These are phyloP conservation scores for Tinamus guttatus DNA, from an alignment of 2,113 vertebrate genomes.

Conservation along the genomic window DNA sequence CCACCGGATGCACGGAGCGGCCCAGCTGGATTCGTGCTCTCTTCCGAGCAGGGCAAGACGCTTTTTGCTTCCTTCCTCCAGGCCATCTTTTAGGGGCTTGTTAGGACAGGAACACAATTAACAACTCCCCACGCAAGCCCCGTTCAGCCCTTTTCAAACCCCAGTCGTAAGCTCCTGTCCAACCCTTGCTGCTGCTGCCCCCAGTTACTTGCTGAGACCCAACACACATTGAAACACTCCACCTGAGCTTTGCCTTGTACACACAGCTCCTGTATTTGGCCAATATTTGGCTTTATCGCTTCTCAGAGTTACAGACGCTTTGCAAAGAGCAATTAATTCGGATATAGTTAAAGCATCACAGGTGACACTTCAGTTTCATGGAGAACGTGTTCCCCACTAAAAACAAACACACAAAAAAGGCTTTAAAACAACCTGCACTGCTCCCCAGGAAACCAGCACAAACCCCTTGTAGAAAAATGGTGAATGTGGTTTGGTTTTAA, in stretches of 20 bases:
- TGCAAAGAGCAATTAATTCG: not conserved
- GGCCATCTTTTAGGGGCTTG: conserved; percentile 46
- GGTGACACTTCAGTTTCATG: not conserved
- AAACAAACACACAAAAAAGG: not conserved
- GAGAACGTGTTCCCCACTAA: too few species aligned
- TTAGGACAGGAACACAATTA: conserved; percentile 49
- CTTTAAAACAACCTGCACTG: not conserved
- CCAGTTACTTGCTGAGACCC: not conserved
- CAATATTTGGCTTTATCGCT: not conserved
- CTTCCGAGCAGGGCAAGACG: conserved; percentile 9
- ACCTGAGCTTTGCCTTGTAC: not conserved
- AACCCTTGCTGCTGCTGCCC: not conserved
- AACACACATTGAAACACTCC: not conserved
- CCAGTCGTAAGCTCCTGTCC: not conserved
- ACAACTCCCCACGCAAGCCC: conserved; percentile 30
- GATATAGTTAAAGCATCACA: not conserved
- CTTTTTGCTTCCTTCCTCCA: conserved; percentile 33
- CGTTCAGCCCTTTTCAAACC: conserved; percentile 7
- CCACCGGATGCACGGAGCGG: not conserved
- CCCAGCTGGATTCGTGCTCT: not conserved
- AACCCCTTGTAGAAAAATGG: not conserved
- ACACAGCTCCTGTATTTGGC: not conserved
- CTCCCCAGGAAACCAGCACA: not conserved
- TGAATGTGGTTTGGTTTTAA: not conserved
- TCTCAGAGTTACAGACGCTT: not conserved